Percentiles rank a stretch among this genome's conserved stretches.
Conservation (phyloP, 2,113 vertebrate species). For the Pogona vitticeps region DNA sequence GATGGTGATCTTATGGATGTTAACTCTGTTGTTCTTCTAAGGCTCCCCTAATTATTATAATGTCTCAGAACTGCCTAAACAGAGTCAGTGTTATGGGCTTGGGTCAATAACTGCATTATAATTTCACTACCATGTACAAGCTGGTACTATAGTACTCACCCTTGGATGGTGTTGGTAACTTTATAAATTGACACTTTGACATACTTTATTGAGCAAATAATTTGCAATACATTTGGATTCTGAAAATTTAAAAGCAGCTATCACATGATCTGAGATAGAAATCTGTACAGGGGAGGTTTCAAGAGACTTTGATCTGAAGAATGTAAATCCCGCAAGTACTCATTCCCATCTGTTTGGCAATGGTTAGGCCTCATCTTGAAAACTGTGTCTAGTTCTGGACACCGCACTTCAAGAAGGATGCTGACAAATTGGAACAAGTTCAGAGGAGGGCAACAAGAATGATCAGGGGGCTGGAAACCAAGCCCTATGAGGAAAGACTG, state of each 20-base stretch:
- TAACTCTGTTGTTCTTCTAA: neutral
- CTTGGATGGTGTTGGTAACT: neutral
- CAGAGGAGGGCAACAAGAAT: no score
- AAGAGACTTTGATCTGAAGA: neutral
- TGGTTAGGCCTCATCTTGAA: no score
- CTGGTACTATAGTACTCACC: neutral
- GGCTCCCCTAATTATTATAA: neutral
- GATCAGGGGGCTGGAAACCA: no score
- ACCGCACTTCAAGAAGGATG: no score
- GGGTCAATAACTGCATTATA: neutral
- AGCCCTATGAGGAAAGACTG: no score
- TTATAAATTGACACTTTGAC: neutral
- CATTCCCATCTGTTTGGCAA: no score
- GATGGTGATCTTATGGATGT: neutral
- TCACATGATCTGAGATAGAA: neutral
- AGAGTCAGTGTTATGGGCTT: neutral
- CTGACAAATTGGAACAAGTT: no score
- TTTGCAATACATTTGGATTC: neutral
- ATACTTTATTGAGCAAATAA: neutral
- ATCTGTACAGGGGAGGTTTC: neutral
- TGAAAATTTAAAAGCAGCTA: neutral
- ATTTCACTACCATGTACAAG: neutral
- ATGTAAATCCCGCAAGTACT: no score
- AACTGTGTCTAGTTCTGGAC: no score
- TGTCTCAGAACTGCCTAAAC: neutral